Conservation (phyloP, 2,113 vertebrate species). For the Bujurquina vittata region DNA sequence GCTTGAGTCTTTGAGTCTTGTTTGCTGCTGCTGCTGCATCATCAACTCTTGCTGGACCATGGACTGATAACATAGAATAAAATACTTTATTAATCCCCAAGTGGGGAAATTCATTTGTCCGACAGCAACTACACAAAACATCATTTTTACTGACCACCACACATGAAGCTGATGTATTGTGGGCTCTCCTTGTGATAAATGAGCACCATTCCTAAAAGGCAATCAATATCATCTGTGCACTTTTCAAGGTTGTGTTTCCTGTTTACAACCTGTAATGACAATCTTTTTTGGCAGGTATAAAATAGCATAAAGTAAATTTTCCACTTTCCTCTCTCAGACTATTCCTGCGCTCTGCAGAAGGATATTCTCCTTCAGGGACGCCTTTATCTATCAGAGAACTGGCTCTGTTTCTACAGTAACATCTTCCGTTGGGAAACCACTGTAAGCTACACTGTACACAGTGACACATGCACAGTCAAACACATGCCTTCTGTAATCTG, state of each 20-base stretch:
- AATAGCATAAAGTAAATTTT: slow-evolving; percentile 1
- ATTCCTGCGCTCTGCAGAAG: slow-evolving; percentile 91
- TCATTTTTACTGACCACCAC: not conserved
- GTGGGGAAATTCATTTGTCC: too few relatives aligned
- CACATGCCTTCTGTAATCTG: not conserved
- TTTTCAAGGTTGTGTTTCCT: too few relatives aligned
- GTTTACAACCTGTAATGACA: not conserved
- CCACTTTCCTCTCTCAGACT: slow-evolving; percentile 78
- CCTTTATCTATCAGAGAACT: slow-evolving; percentile 91
- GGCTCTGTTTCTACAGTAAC: slow-evolving; percentile 94
- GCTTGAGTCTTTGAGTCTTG: not conserved
- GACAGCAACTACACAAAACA: too few relatives aligned
- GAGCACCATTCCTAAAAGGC: not conserved
- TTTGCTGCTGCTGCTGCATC: not conserved
- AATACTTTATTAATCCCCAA: too few relatives aligned
- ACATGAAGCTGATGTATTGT: too few relatives aligned
- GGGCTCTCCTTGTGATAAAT: too few relatives aligned
- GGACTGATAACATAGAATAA: not conserved
- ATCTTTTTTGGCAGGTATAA: not conserved
- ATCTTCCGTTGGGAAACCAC: slow-evolving; percentile 95
- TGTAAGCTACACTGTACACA: slow-evolving; percentile 72
- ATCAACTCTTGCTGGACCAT: fast-evolving
- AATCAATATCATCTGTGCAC: not conserved
- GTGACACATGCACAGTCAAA: not conserved
- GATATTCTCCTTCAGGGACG: slow-evolving; percentile 92